Evolutionary conservation across 2,888 invertebrate species (phyloP).

Genomic region (Drosophila emarginata): DNA sequence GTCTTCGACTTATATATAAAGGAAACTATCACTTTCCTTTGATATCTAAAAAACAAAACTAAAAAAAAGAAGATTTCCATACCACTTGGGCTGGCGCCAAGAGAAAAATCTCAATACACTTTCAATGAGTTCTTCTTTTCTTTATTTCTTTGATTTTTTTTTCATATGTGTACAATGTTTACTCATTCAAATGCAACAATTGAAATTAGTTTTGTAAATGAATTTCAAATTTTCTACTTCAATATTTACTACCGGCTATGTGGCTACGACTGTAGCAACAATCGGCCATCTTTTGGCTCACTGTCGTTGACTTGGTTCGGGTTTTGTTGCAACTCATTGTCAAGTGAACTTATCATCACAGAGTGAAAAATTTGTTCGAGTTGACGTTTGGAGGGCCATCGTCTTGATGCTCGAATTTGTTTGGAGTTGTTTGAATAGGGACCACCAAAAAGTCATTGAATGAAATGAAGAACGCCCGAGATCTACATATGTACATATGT

Average conservation of each 20-base stretch:
- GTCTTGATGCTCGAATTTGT: slow-evolving; percentile 77
- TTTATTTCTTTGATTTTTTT: neutral
- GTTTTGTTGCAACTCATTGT: slow-evolving; percentile 76
- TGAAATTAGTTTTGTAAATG: slow-evolving; percentile 74
- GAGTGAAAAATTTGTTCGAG: slow-evolving; percentile 64
- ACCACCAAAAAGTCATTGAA: slow-evolving; percentile 76
- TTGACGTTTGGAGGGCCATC: slow-evolving; percentile 78
- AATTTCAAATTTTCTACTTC: slow-evolving; percentile 67
- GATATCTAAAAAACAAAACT: slow-evolving; percentile 19
- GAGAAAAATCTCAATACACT: slow-evolving; percentile 58
- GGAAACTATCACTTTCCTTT: slow-evolving; percentile 65
- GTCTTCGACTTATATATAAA: neutral
- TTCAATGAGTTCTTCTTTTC: slow-evolving; percentile 21
- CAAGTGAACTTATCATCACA: slow-evolving; percentile 74
- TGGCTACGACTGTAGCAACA: neutral
- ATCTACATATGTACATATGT: slow-evolving; percentile 47
- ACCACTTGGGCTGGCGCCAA: slow-evolving; percentile 64
- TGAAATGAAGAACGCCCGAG: slow-evolving; percentile 72
- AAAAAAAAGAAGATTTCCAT: slow-evolving; percentile 32
- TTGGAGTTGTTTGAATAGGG: slow-evolving; percentile 77
- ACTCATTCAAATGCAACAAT: slow-evolving; percentile 68
- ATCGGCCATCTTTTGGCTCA: slow-evolving; percentile 31
- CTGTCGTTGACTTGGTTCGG: slow-evolving; percentile 50
- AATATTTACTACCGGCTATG: slow-evolving; percentile 66
- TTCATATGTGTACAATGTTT: slow-evolving; percentile 15